A percentile compares a stretch with the other conserved stretches of the same genome.
These are phyloP conservation scores for Baronia brevicornis DNA, from an alignment of 2,888 invertebrate species.

Conservation along the genomic window DNA sequence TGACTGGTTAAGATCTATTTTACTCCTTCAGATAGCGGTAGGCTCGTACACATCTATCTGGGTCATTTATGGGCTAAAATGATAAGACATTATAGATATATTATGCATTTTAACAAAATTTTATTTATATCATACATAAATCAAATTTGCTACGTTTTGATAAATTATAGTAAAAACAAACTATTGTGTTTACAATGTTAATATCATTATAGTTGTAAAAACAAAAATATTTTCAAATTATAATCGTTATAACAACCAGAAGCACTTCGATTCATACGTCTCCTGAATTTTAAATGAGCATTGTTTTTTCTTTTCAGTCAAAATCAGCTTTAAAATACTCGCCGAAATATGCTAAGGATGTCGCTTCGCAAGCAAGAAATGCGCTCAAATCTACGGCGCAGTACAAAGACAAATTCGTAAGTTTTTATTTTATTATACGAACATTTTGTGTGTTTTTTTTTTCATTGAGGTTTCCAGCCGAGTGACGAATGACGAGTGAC, in stretches of 20 bases:
- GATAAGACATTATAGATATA: too few relatives aligned
- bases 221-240: neutral
- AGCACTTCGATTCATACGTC: neutral
- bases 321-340: conserved; percentile 34
- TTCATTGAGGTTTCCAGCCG: conserved; percentile 49
- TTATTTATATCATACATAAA: too few relatives aligned
- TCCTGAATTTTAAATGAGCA: conserved; percentile 8
- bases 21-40: too few relatives aligned
- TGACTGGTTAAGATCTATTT: too few relatives aligned
- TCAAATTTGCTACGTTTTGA: too few relatives aligned
- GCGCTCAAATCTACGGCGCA: conserved; percentile 36
- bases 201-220: too few relatives aligned
- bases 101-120: too few relatives aligned
- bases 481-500: conserved; percentile 28
- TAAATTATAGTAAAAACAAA: too few relatives aligned
- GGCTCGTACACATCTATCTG: too few relatives aligned
- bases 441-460: conserved; percentile 32
- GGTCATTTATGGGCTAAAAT: too few relatives aligned
- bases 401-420: conserved; percentile 60
- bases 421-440: conserved; percentile 33
- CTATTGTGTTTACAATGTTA: too few relatives aligned
- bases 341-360: conserved; percentile 35
- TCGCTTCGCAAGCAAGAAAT: conserved; percentile 46
- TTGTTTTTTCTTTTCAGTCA: conserved; percentile 40
- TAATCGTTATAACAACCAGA: neutral